phyloP scores from a whole-genome alignment of 2,888 invertebrate species.

The Dynastes grantii region DNA sequence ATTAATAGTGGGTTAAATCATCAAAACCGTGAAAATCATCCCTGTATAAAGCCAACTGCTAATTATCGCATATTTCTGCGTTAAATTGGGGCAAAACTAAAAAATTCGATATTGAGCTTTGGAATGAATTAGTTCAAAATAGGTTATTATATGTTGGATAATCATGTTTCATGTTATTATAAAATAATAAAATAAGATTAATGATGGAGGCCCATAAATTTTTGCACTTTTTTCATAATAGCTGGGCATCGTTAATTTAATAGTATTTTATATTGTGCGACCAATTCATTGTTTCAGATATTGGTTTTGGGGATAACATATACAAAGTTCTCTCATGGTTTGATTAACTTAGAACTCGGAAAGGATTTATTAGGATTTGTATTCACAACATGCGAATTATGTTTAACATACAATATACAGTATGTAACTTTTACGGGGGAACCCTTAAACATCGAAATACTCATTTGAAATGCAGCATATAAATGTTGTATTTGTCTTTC shows the following conservation, averaged over 20 bases:
- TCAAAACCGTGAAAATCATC: too few species aligned
- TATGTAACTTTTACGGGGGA: not conserved
- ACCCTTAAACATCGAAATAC: not conserved
- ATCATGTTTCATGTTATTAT: conserved; percentile 38
- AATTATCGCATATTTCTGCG: conserved; percentile 36
- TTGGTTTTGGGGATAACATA: too few species aligned
- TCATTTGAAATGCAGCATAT: conserved; percentile 44
- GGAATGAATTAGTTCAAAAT: conserved; percentile 25
- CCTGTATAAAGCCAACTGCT: not conserved
- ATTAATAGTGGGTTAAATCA: too few species aligned
- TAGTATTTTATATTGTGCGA: conserved; percentile 5
- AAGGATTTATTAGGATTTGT: too few species aligned
- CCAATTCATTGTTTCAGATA: not conserved
- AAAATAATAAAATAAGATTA: conserved; percentile 43
- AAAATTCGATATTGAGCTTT: conserved; percentile 13
- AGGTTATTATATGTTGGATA: conserved; percentile 23
- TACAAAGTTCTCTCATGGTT: too few species aligned
- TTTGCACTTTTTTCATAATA: conserved; percentile 34
- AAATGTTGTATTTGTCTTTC: conserved; percentile 59
- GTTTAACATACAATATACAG: not conserved
- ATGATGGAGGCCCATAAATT: conserved; percentile 17
- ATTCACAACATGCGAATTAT: not conserved
- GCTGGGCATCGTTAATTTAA: conserved; percentile 28
- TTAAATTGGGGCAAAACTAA: conserved; percentile 4
- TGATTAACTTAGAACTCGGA: too few species aligned